Base-by-base conservation (phyloP, 2,113 vertebrate genomes). In the Pteronura brasiliensis region DNA sequence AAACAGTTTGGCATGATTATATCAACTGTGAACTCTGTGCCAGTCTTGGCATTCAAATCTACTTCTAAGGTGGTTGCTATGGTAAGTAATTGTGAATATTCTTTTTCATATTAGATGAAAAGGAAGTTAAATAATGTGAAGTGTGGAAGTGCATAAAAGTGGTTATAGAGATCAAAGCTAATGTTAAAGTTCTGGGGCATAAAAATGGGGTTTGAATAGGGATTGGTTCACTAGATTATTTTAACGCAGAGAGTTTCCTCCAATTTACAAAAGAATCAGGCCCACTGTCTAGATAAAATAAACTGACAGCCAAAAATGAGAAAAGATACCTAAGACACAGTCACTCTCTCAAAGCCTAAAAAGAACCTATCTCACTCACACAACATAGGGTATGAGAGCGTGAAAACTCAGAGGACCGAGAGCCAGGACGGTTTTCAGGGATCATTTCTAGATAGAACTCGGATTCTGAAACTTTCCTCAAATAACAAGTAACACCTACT, bases 21-120 rank as follows among this genome's bases (percentile, higher is more conserved):
- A 79, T 88, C 82, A 95, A 57, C 80, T 36, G 72, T 89, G 86
- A 97, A 90, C 96, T 80, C 74, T 92, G 82, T 65, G 67, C 27
- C 67, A 74, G 87, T 82, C 86, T 76, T 85, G n/a, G 65, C 81
- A 86, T 92, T 95, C 93, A 65, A 96, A 95, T 95, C 57, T 76
- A 31, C 34, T 69, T 95, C 81, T 52, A 4, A 49, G 74, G 61
- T 81, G 74, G 96, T 98, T 97, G 97, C 97, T 74, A 96, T 97
- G 95, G 97, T 90, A 96, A 95, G 67, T 96, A 96, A 97, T 96
- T 96, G 67, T 97, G 94, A 96, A 89, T 92, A 93, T 96, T 96
- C 89, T 97, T 96, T 63, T 95, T 92, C 72, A 57, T 76, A 90
- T 90, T 97, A 95, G 96, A 94, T 95, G 63, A 88, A 97, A 95